A percentile compares a stretch with the other conserved stretches of the same genome.
phyloP scores from a whole-genome alignment of 2,113 vertebrate species.

The Otolemur garnettii region DNA sequence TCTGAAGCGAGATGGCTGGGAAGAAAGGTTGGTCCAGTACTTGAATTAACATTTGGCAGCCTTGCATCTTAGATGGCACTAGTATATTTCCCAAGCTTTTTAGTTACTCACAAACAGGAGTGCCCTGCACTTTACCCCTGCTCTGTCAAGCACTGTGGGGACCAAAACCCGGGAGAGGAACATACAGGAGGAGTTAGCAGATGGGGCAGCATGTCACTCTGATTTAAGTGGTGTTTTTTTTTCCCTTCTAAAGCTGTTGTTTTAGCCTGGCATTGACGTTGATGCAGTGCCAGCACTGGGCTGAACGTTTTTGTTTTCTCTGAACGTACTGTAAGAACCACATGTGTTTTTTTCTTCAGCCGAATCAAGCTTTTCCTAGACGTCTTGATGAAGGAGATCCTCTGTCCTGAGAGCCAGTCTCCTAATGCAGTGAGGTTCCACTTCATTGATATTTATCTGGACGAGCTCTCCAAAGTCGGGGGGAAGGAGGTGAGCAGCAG shows the following conservation, averaged over 20 bases:
- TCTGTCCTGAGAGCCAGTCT: conserved; percentile 86
- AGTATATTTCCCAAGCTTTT: background rate
- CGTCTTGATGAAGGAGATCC: conserved; percentile 87
- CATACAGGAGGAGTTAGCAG: too few relatives aligned
- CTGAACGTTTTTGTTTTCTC: fast-evolving
- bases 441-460: conserved; percentile 93
- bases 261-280: fast-evolving
- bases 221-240: background rate
- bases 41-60: background rate
- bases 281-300: fast-evolving
- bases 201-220: fast-evolving
- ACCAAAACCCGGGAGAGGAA: background rate
- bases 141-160: background rate
- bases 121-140: background rate
- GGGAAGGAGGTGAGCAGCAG: conserved; percentile 90
- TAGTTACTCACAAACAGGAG: background rate
- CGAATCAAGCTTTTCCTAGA: conserved; percentile 86
- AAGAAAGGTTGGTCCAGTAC: conserved; percentile 88
- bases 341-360: conserved; percentile 78
- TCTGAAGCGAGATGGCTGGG: conserved; percentile 92
- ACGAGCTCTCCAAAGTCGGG: conserved; percentile 92
- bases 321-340: fast-evolving
- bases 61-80: background rate
- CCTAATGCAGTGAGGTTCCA: conserved; percentile 91
- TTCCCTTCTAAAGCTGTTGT: too few relatives aligned